Conservation (phyloP, 2,888 invertebrate genomes). For the Geotrupes spiniger region DNA sequence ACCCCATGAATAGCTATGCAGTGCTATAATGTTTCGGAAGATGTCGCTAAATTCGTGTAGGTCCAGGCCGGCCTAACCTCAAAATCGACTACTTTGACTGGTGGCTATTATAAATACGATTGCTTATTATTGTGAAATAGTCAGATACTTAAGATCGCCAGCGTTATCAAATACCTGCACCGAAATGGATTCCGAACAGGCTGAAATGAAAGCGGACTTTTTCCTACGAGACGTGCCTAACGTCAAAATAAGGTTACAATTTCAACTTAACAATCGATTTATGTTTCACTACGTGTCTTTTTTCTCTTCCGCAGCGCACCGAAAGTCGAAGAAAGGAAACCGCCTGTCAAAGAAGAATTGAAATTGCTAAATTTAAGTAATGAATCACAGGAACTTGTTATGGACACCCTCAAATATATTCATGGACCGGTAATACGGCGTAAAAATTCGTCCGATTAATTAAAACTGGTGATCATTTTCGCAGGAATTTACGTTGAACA, state of each 20-base stretch:
- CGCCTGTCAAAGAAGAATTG: slow-evolving; percentile 68
- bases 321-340: slow-evolving; percentile 38
- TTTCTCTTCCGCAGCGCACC: slow-evolving; percentile 15
- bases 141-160: neutral
- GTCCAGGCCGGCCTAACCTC: neutral
- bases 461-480: slow-evolving; percentile 1
- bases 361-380: slow-evolving; percentile 68
- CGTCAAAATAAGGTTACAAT: slow-evolving; percentile 58
- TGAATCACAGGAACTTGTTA: slow-evolving; percentile 68
- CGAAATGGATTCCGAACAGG: slow-evolving; percentile 33
- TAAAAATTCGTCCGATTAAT: too few species aligned
- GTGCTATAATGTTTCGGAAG: too few species aligned
- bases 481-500: slow-evolving; percentile 53
- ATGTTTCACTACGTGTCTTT: neutral
- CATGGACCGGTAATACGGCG: slow-evolving; percentile 71
- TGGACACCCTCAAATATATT: slow-evolving; percentile 71
- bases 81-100: neutral
- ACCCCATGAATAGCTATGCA: too few species aligned
- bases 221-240: slow-evolving; percentile 62
- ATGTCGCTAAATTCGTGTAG: too few species aligned
- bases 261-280: neutral
- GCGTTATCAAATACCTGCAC: neutral
- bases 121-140: neutral
- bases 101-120: neutral
- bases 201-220: slow-evolving; percentile 52